phyloP scores from a whole-genome alignment of 2,888 invertebrate genomes.

The Ormyrus rosae region DNA sequence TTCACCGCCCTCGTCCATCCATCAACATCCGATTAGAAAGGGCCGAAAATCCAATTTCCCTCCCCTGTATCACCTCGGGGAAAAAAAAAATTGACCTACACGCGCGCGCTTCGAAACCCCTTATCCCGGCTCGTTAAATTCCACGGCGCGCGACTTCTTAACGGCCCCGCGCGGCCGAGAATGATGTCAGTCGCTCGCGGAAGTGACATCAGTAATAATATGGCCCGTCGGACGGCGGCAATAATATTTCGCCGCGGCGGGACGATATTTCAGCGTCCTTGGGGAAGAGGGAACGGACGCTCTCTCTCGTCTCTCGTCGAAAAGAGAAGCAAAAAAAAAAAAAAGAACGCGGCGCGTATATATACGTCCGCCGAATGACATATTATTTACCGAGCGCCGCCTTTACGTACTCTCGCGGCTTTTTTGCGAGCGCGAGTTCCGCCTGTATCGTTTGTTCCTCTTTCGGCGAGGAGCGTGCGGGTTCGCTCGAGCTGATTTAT shows the following conservation, averaged over 20 bases:
- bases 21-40: no score
- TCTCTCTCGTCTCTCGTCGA: background rate
- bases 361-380: background rate
- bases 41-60: no score
- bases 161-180: constrained; percentile 5
- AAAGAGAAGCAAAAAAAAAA: no score
- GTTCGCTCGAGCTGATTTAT: constrained; percentile 23
- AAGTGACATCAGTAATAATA: constrained; percentile 46
- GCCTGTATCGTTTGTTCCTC: background rate
- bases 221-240: constrained; percentile 28
- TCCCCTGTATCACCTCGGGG: no score
- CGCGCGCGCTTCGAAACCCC: no score
- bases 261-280: constrained; percentile 41
- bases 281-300: constrained; percentile 1
- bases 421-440: constrained; percentile 3
- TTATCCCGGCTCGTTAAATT: no score
- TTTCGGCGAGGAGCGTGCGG: background rate
- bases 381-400: background rate
- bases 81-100: no score
- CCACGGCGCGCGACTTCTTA: background rate
- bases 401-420: background rate
- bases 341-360: background rate
- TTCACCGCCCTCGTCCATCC: no score
- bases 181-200: constrained; percentile 42
- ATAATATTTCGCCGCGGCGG: background rate